A percentile compares a stretch with the other conserved stretches of the same genome.
Conservation (phyloP, 1,140 invertebrate species). For the Diabrotica virgifera region DNA sequence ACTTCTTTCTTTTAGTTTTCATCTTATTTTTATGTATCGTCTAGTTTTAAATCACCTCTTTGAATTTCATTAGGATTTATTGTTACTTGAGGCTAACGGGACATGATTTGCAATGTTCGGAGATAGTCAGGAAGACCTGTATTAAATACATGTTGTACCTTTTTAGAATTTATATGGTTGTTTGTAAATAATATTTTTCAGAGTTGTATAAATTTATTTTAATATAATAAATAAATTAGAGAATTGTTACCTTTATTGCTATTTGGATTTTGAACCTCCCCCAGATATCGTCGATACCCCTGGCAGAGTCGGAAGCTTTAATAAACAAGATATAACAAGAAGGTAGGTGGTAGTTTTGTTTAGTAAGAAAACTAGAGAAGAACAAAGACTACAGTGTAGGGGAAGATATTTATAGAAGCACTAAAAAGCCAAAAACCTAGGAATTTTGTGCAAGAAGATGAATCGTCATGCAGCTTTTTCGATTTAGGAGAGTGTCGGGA, state of each 20-base stretch:
- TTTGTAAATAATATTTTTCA: conserved; percentile 37
- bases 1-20: not conserved
- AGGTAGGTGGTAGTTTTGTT: too few species aligned
- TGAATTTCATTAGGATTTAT: not conserved
- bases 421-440: too few species aligned
- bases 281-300: too few species aligned
- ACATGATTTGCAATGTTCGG: conserved; percentile 35
- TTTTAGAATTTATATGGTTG: conserved; percentile 31
- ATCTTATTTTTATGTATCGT: not conserved
- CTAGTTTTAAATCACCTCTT: not conserved
- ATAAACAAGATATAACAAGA: too few species aligned
- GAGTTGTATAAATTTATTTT: conserved; percentile 40
- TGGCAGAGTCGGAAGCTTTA: too few species aligned
- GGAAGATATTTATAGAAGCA: too few species aligned
- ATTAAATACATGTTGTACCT: conserved; percentile 27
- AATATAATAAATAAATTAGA: conserved; percentile 32
- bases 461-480: too few species aligned
- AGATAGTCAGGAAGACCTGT: conserved; percentile 1
- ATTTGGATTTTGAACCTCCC: too few species aligned
- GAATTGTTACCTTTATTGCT: not conserved
- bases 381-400: too few species aligned
- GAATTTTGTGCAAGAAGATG: too few species aligned
- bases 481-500: too few species aligned
- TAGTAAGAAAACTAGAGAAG: too few species aligned
- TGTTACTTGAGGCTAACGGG: conserved; percentile 36